Evolutionary conservation across 2,113 vertebrate genomes (phyloP).

Genomic region (Ascaphus truei): DNA sequence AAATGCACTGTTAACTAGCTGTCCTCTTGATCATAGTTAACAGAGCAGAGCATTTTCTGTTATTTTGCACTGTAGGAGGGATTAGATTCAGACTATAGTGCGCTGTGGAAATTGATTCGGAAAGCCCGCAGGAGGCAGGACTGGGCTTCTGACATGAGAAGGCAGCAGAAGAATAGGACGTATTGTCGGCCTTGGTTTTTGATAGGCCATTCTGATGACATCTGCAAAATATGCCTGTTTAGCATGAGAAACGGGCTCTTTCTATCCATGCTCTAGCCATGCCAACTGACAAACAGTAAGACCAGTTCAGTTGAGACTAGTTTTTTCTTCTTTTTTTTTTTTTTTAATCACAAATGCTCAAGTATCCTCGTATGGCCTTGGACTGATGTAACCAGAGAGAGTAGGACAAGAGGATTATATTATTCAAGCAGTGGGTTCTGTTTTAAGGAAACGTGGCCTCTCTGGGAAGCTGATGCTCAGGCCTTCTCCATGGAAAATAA

Average conservation of each 20-base stretch:
- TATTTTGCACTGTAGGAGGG: neutral
- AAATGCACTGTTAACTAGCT: neutral
- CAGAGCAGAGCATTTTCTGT: neutral
- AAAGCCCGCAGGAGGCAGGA: constrained; percentile 9
- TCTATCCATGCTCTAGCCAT: neutral
- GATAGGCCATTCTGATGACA: constrained; percentile 16
- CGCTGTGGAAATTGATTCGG: constrained; percentile 27
- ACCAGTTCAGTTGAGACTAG: neutral
- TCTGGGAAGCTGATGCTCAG: too few species aligned
- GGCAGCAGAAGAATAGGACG: constrained; percentile 10
- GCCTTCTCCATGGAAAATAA: too few species aligned
- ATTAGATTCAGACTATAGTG: neutral
- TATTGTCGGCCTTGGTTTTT: constrained; percentile 19
- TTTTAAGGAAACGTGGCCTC: too few species aligned
- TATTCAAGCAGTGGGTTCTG: too few species aligned
- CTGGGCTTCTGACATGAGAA: neutral
- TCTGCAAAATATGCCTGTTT: constrained; percentile 23
- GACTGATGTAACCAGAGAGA: neutral
- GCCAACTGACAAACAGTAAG: neutral
- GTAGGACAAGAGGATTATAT: neutral
- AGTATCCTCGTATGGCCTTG: constrained; percentile 19
- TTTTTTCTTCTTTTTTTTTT: too few species aligned
- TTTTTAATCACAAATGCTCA: neutral
- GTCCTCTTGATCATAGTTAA: neutral
- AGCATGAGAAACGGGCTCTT: constrained; percentile 8